Percentiles rank a stretch among this genome's conserved stretches.
phyloP scores from a whole-genome alignment of 37 sponge, comb jelly and placozoan genomes.

The Sycon ciliatum region DNA sequence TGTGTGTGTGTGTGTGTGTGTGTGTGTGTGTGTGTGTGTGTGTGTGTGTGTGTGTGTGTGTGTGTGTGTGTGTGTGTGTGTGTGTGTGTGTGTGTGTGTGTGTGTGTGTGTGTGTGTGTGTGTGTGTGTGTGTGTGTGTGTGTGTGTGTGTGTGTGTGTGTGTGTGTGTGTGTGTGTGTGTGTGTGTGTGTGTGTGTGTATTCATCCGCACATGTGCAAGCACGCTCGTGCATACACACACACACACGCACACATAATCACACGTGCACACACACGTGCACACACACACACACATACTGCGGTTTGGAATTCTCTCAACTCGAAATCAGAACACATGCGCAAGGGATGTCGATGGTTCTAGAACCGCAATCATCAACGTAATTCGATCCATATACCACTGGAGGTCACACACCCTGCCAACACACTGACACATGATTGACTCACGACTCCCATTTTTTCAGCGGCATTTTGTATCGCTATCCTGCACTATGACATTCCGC shows the following conservation, averaged over 20 bases:
- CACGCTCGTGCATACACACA: constrained; percentile 14
- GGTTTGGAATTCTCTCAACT: no score
- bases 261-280: background rate
- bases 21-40: constrained; percentile 5
- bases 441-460: no score
- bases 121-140: background rate
- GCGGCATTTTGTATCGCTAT: no score
- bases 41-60: constrained; percentile 5
- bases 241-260: constrained; percentile 12
- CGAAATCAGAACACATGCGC: no score
- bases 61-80: constrained; percentile 22
- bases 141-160: background rate
- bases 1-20: background rate
- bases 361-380: no score
- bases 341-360: no score
- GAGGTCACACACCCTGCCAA: no score
- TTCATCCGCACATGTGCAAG: background rate
- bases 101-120: constrained; percentile 6
- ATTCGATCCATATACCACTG: no score
- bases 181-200: constrained; percentile 5
- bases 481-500: no score
- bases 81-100: constrained; percentile 16
- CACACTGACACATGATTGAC: no score
- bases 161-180: constrained; percentile 5
- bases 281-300: constrained; percentile 1